These are phyloP conservation scores for Euplagia quadripunctaria DNA, from an alignment of 2,888 invertebrate species.

Conservation along the genomic window DNA sequence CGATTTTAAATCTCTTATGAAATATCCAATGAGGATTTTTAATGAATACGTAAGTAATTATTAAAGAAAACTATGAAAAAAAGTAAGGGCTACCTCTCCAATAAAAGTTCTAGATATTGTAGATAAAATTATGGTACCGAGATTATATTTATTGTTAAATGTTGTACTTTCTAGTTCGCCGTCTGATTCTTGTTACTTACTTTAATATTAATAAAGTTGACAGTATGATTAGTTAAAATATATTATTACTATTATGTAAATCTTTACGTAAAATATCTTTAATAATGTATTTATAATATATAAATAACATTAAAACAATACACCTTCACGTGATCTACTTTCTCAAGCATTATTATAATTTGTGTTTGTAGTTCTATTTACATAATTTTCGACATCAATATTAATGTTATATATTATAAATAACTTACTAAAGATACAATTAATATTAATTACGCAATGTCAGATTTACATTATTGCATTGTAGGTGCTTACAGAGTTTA, in stretches of 20 bases:
- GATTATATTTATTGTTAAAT: constrained; percentile 53
- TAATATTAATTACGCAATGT: constrained; percentile 39
- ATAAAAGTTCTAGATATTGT: constrained; percentile 55
- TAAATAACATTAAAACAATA: neutral
- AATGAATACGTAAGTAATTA: constrained; percentile 67
- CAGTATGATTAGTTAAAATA: constrained; percentile 1
- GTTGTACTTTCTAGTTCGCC: constrained; percentile 46
- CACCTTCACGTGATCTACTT: neutral
- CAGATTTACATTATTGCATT: constrained; percentile 40
- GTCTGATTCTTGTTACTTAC: constrained; percentile 27
- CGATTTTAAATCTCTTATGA: constrained; percentile 80
- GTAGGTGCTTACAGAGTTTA: constrained; percentile 50
- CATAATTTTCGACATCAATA: neutral
- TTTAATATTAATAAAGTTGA: constrained; percentile 21
- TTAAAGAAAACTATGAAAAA: constrained; percentile 41
- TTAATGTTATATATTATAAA: constrained; percentile 12
- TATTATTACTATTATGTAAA: constrained; percentile 15
- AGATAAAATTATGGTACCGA: constrained; percentile 40
- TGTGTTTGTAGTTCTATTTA: neutral
- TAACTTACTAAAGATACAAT: constrained; percentile 5
- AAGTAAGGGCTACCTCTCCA: constrained; percentile 67
- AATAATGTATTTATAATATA: neutral
- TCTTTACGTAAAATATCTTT: constrained; percentile 5
- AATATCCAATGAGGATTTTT: constrained; percentile 66
- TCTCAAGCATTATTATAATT: neutral